Base-by-base conservation (phyloP, 2,888 invertebrate genomes). In the Habrosyne pyritoides region DNA sequence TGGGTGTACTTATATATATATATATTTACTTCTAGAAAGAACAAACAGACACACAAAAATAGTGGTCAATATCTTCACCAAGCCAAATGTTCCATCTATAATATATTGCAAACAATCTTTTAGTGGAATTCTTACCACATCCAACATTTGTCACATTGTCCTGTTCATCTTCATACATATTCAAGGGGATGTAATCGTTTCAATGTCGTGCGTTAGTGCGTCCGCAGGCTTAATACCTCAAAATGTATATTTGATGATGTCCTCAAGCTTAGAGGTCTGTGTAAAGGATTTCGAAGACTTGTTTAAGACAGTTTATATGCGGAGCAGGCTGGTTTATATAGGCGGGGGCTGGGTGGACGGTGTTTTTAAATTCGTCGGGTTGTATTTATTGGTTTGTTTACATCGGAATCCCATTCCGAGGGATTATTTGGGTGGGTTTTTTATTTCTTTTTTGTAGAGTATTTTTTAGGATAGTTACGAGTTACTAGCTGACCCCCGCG, bases 161-260 rank as follows among this genome's bases (percentile, higher is more conserved):
- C 14, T 10, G 21, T 42, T 8, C 33, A n/a, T 33, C 14, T 42
- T 67, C 80, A 84, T 85, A 82, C 83, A 85, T 85, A 86, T 86
- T 85, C 85, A 84, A 78, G 79, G 75, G 68, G 63, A 70, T 71
- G 68, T 73, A 73, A 70, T 67, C 70, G 65, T 71, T 66, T 70
- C 71, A 64, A 62, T 59, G 71, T 67, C 71, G 69, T 73, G 69
- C 70, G 70, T 69, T 69, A 64, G 60, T 64, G 63, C 60, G 63
- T 61, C 67, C 71, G 68, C 73, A 14, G 73, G 70, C 84, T 80
- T 86, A 84, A 87, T 84, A 81, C 78, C 76, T 80, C 75, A 64
- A 85, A 87, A 89, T 89, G 88, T 88, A 88, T 89, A 89, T 88
- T 89, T 88, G 84, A 89, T 87, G 87, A 86, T 81, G 82, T 83